phyloP scores from a whole-genome alignment of 2,113 vertebrate species.

The Chloropsis hardwickii region DNA sequence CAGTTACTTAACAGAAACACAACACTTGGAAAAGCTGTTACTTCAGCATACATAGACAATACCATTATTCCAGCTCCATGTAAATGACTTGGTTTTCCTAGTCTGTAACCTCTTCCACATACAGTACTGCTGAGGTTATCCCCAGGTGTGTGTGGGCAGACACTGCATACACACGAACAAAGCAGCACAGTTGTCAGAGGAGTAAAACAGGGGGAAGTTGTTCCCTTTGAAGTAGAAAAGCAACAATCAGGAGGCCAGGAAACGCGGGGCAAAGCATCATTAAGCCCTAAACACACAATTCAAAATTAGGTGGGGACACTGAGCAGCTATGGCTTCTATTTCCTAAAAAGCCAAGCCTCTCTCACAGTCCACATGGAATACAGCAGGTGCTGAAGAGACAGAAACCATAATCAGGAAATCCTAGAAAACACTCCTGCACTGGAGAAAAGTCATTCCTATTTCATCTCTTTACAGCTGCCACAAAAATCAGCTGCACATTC shows the following conservation, averaged over 20 bases:
- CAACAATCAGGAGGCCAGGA: not conserved
- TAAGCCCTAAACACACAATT: not conserved
- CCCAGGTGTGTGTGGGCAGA: not conserved
- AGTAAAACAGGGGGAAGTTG: not conserved
- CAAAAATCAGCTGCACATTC: not conserved
- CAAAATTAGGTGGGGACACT: not conserved
- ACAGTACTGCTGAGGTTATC: not conserved
- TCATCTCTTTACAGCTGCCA: not conserved
- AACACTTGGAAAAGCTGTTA: not conserved
- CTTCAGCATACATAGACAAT: not conserved
- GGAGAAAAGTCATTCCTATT: not conserved
- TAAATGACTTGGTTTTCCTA: not conserved
- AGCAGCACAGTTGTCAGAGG: not conserved
- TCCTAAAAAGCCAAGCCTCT: not conserved
- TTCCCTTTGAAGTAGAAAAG: not conserved
- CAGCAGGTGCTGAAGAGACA: not conserved
- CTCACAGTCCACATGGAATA: fast-evolving
- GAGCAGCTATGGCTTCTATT: not conserved
- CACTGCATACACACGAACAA: not conserved
- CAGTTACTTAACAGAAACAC: not conserved
- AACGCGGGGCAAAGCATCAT: not conserved
- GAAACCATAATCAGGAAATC: not conserved
- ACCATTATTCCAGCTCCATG: not conserved
- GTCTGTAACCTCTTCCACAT: not conserved
- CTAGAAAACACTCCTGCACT: not conserved